A percentile compares a stretch with the other conserved stretches of the same genome.
phyloP scores from a whole-genome alignment of 2,888 invertebrate species.

The Disparrhopalites patrizii region DNA sequence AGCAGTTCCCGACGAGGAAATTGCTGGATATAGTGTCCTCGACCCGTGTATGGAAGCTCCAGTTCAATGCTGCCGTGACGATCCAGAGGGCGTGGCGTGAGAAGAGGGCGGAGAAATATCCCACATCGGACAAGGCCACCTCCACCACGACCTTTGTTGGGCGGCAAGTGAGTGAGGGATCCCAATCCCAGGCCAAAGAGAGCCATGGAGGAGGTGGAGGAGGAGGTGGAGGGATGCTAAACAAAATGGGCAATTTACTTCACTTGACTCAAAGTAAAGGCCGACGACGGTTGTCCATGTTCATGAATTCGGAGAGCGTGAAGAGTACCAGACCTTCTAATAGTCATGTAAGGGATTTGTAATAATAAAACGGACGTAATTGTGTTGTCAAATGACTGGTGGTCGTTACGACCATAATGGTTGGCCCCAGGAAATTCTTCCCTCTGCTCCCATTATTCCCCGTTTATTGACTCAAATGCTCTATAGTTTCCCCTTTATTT shows the following conservation, averaged over 20 bases:
- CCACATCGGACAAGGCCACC: slow-evolving; percentile 41
- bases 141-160: slow-evolving; percentile 37
- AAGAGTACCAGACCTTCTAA: too few species aligned
- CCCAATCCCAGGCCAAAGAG: too few species aligned
- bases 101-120: slow-evolving; percentile 50
- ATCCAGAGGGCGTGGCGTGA: slow-evolving; percentile 78
- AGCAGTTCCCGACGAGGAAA: slow-evolving; percentile 91
- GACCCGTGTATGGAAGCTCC: slow-evolving; percentile 90
- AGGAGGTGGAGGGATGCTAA: slow-evolving; percentile 36
- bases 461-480: too few species aligned
- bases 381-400: too few species aligned
- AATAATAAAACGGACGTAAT: too few species aligned
- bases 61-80: slow-evolving; percentile 86
- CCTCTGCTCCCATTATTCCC: too few species aligned
- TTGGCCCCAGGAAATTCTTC: too few species aligned
- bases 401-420: too few species aligned
- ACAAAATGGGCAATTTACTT: slow-evolving; percentile 45
- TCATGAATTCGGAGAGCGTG: too few species aligned
- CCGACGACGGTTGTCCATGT: slow-evolving; percentile 12
- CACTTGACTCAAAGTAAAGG: slow-evolving; percentile 26
- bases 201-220: slow-evolving; percentile 14
- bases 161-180: too few species aligned
- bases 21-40: slow-evolving; percentile 91
- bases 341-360: too few species aligned
- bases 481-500: too few species aligned